Percentiles rank a stretch among this genome's conserved stretches.
Conservation (phyloP, 1,140 invertebrate species). For the Lucilia sericata region DNA sequence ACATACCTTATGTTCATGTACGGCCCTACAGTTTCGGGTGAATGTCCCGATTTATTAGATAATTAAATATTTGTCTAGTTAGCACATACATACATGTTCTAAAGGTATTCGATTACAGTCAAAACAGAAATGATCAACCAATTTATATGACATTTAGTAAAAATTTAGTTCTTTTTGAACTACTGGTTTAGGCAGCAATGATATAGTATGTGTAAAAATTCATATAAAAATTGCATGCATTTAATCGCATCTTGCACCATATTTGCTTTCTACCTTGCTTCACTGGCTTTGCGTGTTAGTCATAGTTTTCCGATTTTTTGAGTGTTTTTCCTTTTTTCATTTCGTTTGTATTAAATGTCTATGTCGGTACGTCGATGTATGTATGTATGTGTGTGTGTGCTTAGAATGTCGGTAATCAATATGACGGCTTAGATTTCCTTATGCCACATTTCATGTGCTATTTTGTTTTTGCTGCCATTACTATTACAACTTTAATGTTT, state of each 20-base stretch:
- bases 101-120: no score
- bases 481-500: not conserved
- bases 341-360: not conserved
- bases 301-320: slow-evolving; percentile 21
- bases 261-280: not conserved
- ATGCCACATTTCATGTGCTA: not conserved
- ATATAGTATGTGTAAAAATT: slow-evolving; percentile 29
- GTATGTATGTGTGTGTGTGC: not conserved
- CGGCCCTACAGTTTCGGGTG: no score
- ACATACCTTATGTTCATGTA: not conserved
- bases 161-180: no score
- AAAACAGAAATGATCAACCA: no score
- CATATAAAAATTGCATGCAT: slow-evolving; percentile 17
- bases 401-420: not conserved
- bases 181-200: not conserved
- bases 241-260: slow-evolving; percentile 20
- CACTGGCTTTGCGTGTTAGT: not conserved
- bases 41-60: no score
- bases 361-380: not conserved
- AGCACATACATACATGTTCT: no score
- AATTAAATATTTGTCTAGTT: no score
- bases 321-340: not conserved
- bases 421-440: slow-evolving; percentile 23
- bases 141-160: no score
- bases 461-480: not conserved